Base-by-base conservation (phyloP, 2,797 vertebrate species). In the Ctenochaetus hawaiiensis region DNA sequence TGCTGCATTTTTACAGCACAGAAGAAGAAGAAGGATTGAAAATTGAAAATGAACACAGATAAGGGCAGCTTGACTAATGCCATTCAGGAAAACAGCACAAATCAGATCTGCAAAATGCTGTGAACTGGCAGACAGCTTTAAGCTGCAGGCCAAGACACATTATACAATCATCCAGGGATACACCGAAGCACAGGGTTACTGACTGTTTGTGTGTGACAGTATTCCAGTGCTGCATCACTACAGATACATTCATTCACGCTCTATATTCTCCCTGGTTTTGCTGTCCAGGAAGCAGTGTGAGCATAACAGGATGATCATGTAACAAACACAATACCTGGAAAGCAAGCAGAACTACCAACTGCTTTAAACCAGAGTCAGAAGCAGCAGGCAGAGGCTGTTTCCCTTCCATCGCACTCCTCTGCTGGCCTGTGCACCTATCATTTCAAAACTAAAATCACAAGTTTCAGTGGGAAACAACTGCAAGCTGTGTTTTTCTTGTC, bases 11-110 rank as follows among this genome's bases (percentile, higher is more conserved):
- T 59, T 87, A 2, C 56, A 92, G 52, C 26, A 69, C 26, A 69
- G 93, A 91, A 80, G 0, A 44, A 26, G 16, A 93, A 45, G 53
- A 47, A 47, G 71, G 23, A 6, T 52, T 8, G 11, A n/a, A 34
- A 82, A 92, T 10, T 75, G 81, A 34, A 82, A 92, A 10, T 75
- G 81, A 34, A 77, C 81, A 47, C 71, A 85, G 73, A 84, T 91
- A 61, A 87, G 80, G 63, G 43, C 80, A 93, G 22, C 77, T 85
- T 57, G 77, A 43, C 69, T 18, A 70, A 26, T 64, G 75, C 78
- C 22, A 75, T 95, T n/a, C 57, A 81, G 37, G 85, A 78, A 53
- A 64, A 91, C 8, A 85, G 83, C 45, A 86, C 67, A 51, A 37
- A 70, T 54, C 83, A 78, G 52, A 73, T 10, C 34, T 72, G 52